Evolutionary conservation across 2,797 vertebrate genomes (phyloP).

Genomic region (Acrossocheilus wenchowensis): DNA sequence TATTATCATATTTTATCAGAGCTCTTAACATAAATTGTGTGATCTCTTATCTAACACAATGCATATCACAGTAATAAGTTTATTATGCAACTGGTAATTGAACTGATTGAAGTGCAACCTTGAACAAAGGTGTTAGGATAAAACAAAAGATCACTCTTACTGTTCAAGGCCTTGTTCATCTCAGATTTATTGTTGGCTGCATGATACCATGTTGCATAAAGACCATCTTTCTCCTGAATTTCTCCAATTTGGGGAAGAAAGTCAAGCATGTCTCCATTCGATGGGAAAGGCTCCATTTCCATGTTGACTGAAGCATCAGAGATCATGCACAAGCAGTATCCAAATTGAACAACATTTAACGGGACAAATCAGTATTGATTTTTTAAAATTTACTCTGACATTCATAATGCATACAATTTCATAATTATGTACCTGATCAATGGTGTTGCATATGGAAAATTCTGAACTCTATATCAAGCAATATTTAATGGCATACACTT

Average conservation of each 20-base stretch:
- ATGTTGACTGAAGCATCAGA: conserved; percentile 46
- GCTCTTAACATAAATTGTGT: not conserved
- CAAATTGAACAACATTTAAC: not conserved
- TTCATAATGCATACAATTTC: not conserved
- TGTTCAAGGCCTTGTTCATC: conserved; percentile 77
- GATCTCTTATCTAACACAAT: not conserved
- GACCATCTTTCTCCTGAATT: conserved; percentile 76
- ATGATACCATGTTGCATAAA: conserved; percentile 85
- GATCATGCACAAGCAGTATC: not conserved
- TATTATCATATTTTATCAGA: not conserved
- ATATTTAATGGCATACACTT: not conserved
- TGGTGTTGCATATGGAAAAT: not conserved
- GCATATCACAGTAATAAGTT: not conserved
- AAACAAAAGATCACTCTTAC: conserved; percentile 63
- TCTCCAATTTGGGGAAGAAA: conserved; percentile 77
- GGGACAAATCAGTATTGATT: not conserved
- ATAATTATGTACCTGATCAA: not conserved
- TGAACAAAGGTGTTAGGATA: conserved; percentile 4
- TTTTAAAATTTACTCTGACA: not conserved
- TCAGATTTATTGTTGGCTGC: conserved; percentile 79
- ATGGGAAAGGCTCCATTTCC: conserved; percentile 59
- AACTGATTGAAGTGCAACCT: not conserved
- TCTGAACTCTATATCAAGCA: not conserved
- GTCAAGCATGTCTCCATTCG: conserved; percentile 83
- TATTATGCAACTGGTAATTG: not conserved